Evolutionary conservation across 92 coral and sea anemone genomes (phyloP).

Genomic region (Ricordea florida): DNA sequence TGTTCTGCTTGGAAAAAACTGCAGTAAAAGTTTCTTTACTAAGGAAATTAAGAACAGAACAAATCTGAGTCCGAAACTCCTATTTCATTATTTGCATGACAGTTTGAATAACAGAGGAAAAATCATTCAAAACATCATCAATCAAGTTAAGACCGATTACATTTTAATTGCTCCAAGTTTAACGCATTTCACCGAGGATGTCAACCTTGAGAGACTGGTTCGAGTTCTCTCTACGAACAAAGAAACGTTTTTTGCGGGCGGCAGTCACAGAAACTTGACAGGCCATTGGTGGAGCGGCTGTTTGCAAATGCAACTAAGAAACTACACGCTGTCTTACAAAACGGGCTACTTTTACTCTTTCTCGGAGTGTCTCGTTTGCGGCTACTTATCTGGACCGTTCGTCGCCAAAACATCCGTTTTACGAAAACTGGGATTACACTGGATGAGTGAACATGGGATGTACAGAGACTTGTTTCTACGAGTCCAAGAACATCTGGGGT

Average conservation of each 20-base stretch:
- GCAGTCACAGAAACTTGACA: slow-evolving; percentile 55
- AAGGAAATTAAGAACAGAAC: background rate
- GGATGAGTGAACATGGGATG: slow-evolving; percentile 37
- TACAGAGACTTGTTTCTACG: slow-evolving; percentile 75
- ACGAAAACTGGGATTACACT: slow-evolving; percentile 36
- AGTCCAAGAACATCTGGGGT: slow-evolving; percentile 45
- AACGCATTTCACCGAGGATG: slow-evolving; percentile 63
- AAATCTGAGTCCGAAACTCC: background rate
- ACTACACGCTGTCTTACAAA: slow-evolving; percentile 68
- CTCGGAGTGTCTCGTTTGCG: slow-evolving; percentile 81
- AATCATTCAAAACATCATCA: slow-evolving; percentile 46
- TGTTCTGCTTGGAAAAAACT: slow-evolving; percentile 37
- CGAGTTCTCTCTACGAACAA: slow-evolving; percentile 66
- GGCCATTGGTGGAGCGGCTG: slow-evolving; percentile 86
- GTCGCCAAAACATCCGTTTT: slow-evolving; percentile 60
- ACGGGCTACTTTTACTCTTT: slow-evolving; percentile 68
- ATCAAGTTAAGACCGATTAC: slow-evolving; percentile 67
- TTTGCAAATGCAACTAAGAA: slow-evolving; percentile 62
- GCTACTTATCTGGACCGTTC: slow-evolving; percentile 67
- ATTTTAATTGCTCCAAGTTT: slow-evolving; percentile 72
- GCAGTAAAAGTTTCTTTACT: slow-evolving; percentile 1
- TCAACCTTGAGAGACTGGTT: slow-evolving; percentile 62
- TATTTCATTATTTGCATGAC: background rate
- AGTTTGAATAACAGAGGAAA: slow-evolving; percentile 16
- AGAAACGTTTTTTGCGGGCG: slow-evolving; percentile 67